These are phyloP conservation scores for Enteromius treurensis DNA, from an alignment of 2,797 vertebrate species.

Conservation along the genomic window DNA sequence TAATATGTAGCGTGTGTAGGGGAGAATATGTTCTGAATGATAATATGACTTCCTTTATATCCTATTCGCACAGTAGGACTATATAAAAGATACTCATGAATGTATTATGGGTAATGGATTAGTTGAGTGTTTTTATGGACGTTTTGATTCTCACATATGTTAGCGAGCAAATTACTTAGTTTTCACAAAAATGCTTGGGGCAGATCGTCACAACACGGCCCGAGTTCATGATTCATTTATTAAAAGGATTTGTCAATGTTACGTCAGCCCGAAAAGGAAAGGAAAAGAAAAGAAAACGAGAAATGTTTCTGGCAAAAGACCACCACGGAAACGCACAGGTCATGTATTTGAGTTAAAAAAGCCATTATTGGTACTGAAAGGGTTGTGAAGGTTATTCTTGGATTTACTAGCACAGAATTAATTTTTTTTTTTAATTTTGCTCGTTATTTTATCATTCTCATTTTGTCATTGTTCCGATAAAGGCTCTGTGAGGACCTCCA, in stretches of 20 bases:
- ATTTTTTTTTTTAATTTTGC: conserved; percentile 47
- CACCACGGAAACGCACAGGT: not conserved
- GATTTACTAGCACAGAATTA: conserved; percentile 52
- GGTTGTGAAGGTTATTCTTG: conserved; percentile 29
- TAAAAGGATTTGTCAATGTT: conserved; percentile 57
- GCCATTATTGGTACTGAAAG: conserved; percentile 7
- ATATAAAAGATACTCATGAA: conserved; percentile 62
- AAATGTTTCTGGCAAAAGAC: conserved; percentile 12
- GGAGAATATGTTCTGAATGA: conserved; percentile 62
- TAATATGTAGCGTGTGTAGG: conserved; percentile 62
- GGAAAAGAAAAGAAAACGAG: conserved; percentile 23
- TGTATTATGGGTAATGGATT: conserved; percentile 60
- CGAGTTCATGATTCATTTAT: conserved; percentile 52
- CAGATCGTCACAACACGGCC: conserved; percentile 45
- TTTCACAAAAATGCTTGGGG: conserved; percentile 58
- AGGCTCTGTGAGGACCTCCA: conserved; percentile 26
- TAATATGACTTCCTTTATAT: conserved; percentile 63
- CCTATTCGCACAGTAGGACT: conserved; percentile 58
- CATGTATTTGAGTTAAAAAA: conserved; percentile 5
- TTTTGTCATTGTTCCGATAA: conserved; percentile 40
- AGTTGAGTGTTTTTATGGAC: conserved; percentile 58
- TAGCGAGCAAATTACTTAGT: conserved; percentile 56
- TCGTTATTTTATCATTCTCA: conserved; percentile 43
- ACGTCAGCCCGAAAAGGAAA: conserved; percentile 39
- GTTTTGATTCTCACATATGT: conserved; percentile 61